Conservation (phyloP, 2,113 vertebrate genomes). For the Hipposideros armiger region DNA sequence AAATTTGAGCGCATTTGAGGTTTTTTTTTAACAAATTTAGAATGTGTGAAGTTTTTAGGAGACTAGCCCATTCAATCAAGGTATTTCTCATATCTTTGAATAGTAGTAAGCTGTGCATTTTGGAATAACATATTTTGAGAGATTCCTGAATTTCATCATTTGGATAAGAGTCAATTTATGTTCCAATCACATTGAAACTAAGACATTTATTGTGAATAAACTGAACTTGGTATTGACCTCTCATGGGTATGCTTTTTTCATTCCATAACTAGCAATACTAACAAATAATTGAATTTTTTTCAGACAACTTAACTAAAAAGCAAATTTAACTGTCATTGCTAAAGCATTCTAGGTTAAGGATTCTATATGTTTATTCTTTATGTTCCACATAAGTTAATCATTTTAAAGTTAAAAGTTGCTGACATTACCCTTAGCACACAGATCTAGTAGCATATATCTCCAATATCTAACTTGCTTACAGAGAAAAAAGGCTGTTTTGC, state of each 20-base stretch:
- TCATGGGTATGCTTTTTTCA: background rate
- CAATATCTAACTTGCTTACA: background rate
- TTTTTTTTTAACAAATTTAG: slow-evolving; percentile 6
- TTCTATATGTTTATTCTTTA: background rate
- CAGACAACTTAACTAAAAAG: slow-evolving; percentile 33
- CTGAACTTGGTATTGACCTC: background rate
- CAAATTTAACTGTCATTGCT: background rate
- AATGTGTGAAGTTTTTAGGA: slow-evolving; percentile 38
- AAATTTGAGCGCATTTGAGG: background rate
- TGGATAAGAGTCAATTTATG: background rate
- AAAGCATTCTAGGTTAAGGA: background rate
- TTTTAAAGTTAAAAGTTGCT: slow-evolving; percentile 29
- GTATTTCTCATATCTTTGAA: slow-evolving; percentile 4
- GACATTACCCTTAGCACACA: background rate
- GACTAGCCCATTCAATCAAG: background rate
- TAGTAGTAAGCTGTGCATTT: slow-evolving; percentile 1
- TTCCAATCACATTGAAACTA: background rate
- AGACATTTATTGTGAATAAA: slow-evolving; percentile 13
- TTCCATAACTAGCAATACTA: background rate
- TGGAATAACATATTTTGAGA: slow-evolving; percentile 39
- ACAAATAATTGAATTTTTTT: slow-evolving; percentile 3
- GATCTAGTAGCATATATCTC: background rate
- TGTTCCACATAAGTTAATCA: background rate
- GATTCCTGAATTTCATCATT: slow-evolving; percentile 52
- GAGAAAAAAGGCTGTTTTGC: slow-evolving; percentile 28